Percentiles rank a stretch among this genome's conserved stretches.
These are phyloP conservation scores for Ophioderma brevispina DNA, from an alignment of 35 echinoderm and acorn worm genomes.

Conservation along the genomic window DNA sequence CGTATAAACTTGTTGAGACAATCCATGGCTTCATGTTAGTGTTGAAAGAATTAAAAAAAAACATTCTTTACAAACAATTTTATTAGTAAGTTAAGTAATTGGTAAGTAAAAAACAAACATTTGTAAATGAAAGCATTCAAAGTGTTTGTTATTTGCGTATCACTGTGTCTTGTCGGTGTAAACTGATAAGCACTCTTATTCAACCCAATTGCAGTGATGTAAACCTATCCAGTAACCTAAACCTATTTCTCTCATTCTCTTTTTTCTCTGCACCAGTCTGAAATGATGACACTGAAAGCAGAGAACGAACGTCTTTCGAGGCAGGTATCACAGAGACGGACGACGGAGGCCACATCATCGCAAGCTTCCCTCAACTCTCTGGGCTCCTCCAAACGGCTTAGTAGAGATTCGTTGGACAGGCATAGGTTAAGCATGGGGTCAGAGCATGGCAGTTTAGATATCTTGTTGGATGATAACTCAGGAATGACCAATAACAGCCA, in stretches of 20 bases:
- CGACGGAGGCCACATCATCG: constrained; percentile 71
- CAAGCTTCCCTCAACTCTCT: constrained; percentile 83
- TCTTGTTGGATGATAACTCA: constrained; percentile 96
- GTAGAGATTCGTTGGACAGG: constrained; percentile 92
- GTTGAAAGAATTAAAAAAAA: too few species aligned
- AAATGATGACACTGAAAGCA: constrained; percentile 85
- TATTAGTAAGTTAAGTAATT: too few species aligned
- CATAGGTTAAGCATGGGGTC: constrained; percentile 93
- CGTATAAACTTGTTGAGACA: too few species aligned
- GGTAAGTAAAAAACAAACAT: too few species aligned
- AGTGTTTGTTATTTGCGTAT: too few species aligned
- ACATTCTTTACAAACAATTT: too few species aligned
- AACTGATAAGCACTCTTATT: too few species aligned
- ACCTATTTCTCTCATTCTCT: neutral
- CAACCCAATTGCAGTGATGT: too few species aligned
- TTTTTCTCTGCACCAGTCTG: constrained; percentile 65
- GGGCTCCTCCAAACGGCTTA: constrained; percentile 91
- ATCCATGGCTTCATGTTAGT: too few species aligned
- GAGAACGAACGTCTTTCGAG: constrained; percentile 93
- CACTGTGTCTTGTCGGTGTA: too few species aligned
- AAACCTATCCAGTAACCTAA: too few species aligned
- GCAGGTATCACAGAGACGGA: constrained; percentile 48
- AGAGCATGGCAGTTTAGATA: constrained; percentile 95
- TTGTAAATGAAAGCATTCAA: too few species aligned
- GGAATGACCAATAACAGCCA: constrained; percentile 95